These are phyloP conservation scores for Lepetodrilus schrolli DNA, from an alignment of 2,888 invertebrate genomes.

Conservation along the genomic window DNA sequence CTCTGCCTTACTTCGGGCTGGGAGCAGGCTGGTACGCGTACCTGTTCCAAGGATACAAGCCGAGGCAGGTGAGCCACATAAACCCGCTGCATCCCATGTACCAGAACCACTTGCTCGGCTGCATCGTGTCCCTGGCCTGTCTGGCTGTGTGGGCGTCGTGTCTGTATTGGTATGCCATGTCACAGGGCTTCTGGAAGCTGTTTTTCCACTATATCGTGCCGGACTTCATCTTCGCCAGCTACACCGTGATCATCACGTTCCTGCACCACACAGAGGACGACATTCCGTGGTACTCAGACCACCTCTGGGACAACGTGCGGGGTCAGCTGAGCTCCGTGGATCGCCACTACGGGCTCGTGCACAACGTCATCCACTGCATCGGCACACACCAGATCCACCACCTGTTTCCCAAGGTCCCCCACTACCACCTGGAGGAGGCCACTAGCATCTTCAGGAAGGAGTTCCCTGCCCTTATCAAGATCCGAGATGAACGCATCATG, in stretches of 20 bases:
- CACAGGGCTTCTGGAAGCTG: conserved; percentile 53
- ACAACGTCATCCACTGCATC: conserved; percentile 69
- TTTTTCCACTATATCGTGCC: conserved; percentile 64
- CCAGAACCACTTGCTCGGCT: conserved; percentile 51
- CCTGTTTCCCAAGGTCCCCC: conserved; percentile 70
- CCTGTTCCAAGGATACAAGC: conserved; percentile 64
- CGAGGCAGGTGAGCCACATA: conserved; percentile 50
- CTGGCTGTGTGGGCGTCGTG: conserved; percentile 49
- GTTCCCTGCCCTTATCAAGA: conserved; percentile 65
- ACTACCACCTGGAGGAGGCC: conserved; percentile 72
- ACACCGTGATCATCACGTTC: conserved; percentile 70
- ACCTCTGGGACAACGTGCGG: conserved; percentile 69
- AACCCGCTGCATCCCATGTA: conserved; percentile 51
- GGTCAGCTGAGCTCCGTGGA: conserved; percentile 73
- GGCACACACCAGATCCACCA: conserved; percentile 73
- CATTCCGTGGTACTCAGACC: conserved; percentile 70
- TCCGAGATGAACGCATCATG: conserved; percentile 63
- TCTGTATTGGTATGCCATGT: conserved; percentile 49
- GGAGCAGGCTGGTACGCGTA: conserved; percentile 69
- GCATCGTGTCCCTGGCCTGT: conserved; percentile 50
- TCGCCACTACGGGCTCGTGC: conserved; percentile 71
- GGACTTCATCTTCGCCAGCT: conserved; percentile 65
- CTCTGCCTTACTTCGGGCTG: conserved; percentile 52
- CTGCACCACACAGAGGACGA: conserved; percentile 72
- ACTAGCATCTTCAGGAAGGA: conserved; percentile 64